A percentile compares a stretch with the other conserved stretches of the same genome.
Conservation (phyloP, 2,113 vertebrate species). For the Agapornis roseicollis region DNA sequence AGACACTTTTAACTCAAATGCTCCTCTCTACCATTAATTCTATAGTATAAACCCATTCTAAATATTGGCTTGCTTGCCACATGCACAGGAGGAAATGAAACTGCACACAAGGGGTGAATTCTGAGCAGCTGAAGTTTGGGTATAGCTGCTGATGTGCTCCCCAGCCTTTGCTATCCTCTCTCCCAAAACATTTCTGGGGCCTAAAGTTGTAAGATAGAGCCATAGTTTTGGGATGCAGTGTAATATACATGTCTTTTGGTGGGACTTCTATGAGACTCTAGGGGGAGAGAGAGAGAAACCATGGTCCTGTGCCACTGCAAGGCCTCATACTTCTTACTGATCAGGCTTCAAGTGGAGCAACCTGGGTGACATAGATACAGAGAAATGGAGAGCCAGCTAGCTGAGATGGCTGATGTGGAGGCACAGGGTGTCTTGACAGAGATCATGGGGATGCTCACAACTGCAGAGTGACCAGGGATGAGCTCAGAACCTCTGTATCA, state of each 20-base stretch:
- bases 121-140: neutral
- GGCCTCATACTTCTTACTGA: neutral
- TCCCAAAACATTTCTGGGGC: neutral
- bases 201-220: neutral
- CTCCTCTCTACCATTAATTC: neutral
- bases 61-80: neutral
- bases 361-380: neutral
- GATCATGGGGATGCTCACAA: neutral
- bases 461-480: neutral
- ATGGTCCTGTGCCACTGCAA: neutral
- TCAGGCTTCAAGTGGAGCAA: neutral
- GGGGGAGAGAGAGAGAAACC: neutral
- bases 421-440: neutral
- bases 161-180: neutral
- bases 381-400: neutral
- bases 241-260: neutral
- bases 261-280: neutral
- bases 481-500: neutral
- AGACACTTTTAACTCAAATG: neutral
- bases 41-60: neutral
- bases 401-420: neutral
- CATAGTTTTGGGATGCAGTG: neutral
- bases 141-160: neutral
- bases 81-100: neutral
- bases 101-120: accelerated